A percentile compares a stretch with the other conserved stretches of the same genome.
Conservation (phyloP, 2,797 vertebrate species). For the Sylvilagus floridanus region DNA sequence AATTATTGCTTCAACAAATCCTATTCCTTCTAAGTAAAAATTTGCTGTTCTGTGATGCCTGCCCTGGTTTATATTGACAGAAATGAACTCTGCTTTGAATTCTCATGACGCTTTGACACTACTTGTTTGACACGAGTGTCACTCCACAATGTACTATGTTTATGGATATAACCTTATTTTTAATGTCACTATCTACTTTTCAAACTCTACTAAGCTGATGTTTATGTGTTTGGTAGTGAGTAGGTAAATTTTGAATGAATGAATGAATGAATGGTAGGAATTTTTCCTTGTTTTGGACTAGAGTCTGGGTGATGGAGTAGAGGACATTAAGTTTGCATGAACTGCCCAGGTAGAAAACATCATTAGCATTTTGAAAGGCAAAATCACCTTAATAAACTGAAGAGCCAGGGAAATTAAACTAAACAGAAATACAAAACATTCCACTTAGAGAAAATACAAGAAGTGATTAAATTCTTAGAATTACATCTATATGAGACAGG, state of each 20-base stretch:
- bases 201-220: neutral
- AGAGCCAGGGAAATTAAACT: neutral
- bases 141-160: neutral
- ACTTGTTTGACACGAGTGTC: neutral
- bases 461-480: neutral
- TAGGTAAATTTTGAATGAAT: neutral
- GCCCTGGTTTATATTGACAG: neutral
- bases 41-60: neutral
- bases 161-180: neutral
- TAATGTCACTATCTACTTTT: neutral
- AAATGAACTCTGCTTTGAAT: neutral
- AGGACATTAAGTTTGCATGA: neutral
- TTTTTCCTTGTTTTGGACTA: neutral
- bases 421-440: neutral
- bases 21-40: neutral
- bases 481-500: too few relatives aligned
- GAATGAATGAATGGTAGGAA: neutral
- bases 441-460: neutral
- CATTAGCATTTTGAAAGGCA: neutral
- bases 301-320: neutral
- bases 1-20: neutral
- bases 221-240: neutral
- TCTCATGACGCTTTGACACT: neutral
- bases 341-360: neutral
- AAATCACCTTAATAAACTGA: neutral